phyloP scores from a whole-genome alignment of 64 coral and sea anemone species.

The Anthopleura sola region DNA sequence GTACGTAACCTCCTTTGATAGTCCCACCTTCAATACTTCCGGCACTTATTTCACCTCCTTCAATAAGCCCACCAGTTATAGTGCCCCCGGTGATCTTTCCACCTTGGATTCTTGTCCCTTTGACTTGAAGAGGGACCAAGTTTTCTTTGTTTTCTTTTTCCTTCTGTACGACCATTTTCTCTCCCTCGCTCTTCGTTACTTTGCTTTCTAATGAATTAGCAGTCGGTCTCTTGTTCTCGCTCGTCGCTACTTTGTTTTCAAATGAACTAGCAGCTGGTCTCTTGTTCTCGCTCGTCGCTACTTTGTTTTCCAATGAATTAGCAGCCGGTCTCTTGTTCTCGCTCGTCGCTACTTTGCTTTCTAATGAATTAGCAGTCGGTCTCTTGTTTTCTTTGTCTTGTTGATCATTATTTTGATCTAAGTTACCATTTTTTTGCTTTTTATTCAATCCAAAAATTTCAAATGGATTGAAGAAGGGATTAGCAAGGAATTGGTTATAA shows the following conservation, averaged over 20 bases:
- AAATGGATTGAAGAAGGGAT: constrained; percentile 29
- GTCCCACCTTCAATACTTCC: constrained; percentile 74
- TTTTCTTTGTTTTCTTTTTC: not conserved
- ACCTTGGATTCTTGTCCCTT: constrained; percentile 79
- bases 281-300: not conserved
- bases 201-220: not conserved
- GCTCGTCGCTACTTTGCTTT: too few species aligned
- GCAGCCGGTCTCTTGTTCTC: too few species aligned
- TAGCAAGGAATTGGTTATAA: constrained; percentile 4
- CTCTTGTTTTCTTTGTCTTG: not conserved
- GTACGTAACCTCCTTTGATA: constrained; percentile 80
- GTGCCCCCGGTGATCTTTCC: constrained; percentile 85
- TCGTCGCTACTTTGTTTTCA: not conserved
- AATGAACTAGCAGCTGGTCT: not conserved
- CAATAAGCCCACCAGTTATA: constrained; percentile 76
- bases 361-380: too few species aligned
- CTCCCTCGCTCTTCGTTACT: not conserved
- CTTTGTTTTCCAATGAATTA: not conserved
- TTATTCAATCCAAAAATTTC: not conserved
- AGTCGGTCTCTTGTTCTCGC: not conserved
- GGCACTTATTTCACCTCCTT: constrained; percentile 71
- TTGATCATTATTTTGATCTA: not conserved
- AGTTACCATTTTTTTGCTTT: not conserved
- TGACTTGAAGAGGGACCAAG: constrained; percentile 24
- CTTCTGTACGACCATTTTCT: not conserved